Conservation (phyloP, 2,113 vertebrate genomes). For the Ardeotis arabs region DNA sequence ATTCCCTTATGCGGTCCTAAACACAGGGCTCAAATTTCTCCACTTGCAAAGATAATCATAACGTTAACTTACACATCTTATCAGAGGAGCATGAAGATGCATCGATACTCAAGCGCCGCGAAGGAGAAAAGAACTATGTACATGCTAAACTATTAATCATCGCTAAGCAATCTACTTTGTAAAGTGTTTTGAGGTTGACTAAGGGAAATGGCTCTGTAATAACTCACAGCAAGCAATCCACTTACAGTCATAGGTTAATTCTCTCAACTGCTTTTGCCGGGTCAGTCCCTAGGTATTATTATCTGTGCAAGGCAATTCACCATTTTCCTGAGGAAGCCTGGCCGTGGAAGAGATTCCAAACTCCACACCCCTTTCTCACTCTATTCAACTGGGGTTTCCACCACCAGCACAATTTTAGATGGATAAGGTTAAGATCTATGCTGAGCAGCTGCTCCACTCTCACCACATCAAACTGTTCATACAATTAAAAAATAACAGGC, state of each 20-base stretch:
- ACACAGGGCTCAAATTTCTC: neutral
- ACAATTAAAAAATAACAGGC: neutral
- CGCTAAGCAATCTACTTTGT: slow-evolving; percentile 9
- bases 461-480: neutral
- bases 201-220: slow-evolving; percentile 24
- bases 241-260: slow-evolving; percentile 16
- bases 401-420: neutral
- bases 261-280: slow-evolving; percentile 40
- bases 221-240: slow-evolving; percentile 5
- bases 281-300: neutral
- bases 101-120: neutral
- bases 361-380: neutral
- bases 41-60: neutral
- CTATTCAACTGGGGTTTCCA: neutral
- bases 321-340: slow-evolving; percentile 37
- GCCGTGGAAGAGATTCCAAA: neutral
- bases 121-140: neutral
- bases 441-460: neutral
- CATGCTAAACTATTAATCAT: slow-evolving; percentile 23
- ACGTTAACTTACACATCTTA: neutral
- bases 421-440: neutral
- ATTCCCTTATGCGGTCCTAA: neutral
- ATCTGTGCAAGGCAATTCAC: neutral
- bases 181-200: slow-evolving; percentile 43
- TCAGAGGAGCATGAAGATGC: neutral